Base-by-base conservation (phyloP, 2,888 invertebrate genomes). In the Zygaena filipendulae region DNA sequence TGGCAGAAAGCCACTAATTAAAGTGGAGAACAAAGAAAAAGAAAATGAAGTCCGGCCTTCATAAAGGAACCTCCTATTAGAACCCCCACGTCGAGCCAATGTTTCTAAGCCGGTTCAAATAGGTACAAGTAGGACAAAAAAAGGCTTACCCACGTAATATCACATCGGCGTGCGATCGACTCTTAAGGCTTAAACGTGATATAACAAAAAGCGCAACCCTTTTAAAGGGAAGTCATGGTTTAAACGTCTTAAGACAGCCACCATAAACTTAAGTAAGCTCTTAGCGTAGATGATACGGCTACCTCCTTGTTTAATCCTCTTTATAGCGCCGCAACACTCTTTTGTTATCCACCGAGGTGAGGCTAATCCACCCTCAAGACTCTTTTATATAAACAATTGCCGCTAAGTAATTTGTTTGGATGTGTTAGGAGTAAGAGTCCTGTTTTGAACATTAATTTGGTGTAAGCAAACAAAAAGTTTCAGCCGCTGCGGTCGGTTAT, bases 181-280 rank as follows among this genome's bases (percentile, higher is more conserved):
- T 61, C 40, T 50, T 57, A 56, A 48, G 52, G 51, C 53, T 55
- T 55, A 64, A 62, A 49, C 56, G 60, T 69, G 67, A 66, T 71
- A 59, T 61, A 52, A 75, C 63, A 77, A 72, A 74, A 77, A 75
- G 63, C 57, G 63, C 74, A 77, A 75, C 71, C 74, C 74, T 74
- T 77, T 74, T 53, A 54, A 64, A 66, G 59, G 60, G 60, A 62
- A 71, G 68, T 74, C 71, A 69, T 63, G 63, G 62, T 56, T 62
- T 63, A 70, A 70, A 59, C 61, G 58, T 59, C 63, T 71, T 67
- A 71, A 57, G 52, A 53, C 59, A 59, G 62, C 59, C 61, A 66
- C 72, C 62, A 70, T 72, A 70, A 71, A 69, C 63, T 70, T 68
- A 68, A 74, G 69, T 68, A 69, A 62, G 66, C 75, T 71, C 64